Conservation (phyloP, 1,140 invertebrate species). For the Lasioglossum albipes region DNA sequence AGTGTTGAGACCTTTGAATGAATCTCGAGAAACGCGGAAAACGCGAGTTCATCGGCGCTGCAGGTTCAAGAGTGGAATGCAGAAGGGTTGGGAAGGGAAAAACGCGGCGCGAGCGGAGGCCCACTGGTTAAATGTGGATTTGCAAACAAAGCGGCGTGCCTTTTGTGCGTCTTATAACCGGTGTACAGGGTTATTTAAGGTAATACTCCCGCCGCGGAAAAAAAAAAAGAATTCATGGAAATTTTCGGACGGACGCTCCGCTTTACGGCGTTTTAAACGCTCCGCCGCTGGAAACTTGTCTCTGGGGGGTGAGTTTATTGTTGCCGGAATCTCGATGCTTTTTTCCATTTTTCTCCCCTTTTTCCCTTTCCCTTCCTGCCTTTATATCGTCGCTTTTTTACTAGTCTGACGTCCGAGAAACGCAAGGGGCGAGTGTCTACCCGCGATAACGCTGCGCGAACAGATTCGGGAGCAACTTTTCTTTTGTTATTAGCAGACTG, state of each 20-base stretch:
- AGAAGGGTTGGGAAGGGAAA: not conserved
- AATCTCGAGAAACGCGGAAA: not conserved
- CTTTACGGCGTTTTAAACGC: slow-evolving; percentile 12
- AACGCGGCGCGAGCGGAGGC: not conserved
- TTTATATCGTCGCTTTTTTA: no score
- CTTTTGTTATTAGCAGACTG: not conserved
- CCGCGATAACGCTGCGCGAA: slow-evolving; percentile 3
- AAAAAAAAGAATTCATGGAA: slow-evolving; percentile 16
- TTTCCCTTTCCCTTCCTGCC: no score
- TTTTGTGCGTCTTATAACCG: slow-evolving; percentile 9
- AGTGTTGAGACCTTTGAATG: not conserved
- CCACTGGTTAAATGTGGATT: slow-evolving; percentile 6
- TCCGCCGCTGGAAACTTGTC: not conserved
- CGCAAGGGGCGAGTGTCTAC: not conserved
- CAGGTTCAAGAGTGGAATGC: no score
- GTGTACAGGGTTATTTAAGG: slow-evolving; percentile 3
- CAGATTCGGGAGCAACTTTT: not conserved
- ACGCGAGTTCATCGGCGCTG: not conserved
- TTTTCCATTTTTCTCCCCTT: not conserved
- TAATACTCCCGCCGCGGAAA: slow-evolving; percentile 2
- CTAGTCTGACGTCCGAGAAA: not conserved
- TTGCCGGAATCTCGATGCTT: not conserved
- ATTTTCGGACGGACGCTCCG: slow-evolving; percentile 26
- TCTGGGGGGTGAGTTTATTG: slow-evolving; percentile 24
- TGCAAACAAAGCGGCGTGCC: slow-evolving; percentile 5